A percentile compares a stretch with the other conserved stretches of the same genome.
Conservation (phyloP, 2,113 vertebrate species). For the Dipodomys ordii region DNA sequence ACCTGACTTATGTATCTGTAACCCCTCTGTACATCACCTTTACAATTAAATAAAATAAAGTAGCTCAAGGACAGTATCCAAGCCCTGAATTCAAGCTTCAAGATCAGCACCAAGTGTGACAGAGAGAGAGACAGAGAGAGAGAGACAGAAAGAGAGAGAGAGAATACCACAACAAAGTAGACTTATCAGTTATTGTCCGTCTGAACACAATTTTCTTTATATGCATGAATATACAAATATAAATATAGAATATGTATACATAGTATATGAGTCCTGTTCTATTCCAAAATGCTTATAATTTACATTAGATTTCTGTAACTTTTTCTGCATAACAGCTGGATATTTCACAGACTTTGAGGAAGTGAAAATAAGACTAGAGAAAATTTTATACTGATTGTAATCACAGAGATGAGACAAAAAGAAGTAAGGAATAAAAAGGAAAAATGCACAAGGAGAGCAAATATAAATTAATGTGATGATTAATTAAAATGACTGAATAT, state of each 20-base stretch:
- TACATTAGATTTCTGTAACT: neutral
- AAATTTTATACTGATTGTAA: neutral
- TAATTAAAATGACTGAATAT: neutral
- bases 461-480: neutral
- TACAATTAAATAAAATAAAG: no score
- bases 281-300: neutral
- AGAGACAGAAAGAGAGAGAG: neutral
- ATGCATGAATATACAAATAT: no score
- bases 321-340: slow-evolving; percentile 23
- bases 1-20: no score
- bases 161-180: neutral
- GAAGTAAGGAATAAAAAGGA: neutral
- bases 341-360: neutral
- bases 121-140: no score
- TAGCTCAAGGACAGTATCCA: no score
- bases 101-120: no score
- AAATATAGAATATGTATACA: no score
- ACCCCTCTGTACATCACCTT: no score
- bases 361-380: neutral
- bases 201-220: neutral
- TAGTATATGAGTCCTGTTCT: no score
- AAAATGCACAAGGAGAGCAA: neutral
- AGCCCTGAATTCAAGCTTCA: no score
- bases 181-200: neutral
- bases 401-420: slow-evolving; percentile 16